A percentile compares a stretch with the other conserved stretches of the same genome.
Evolutionary conservation across 2,888 invertebrate species (phyloP).

Genomic region (Ethmia dodecea): DNA sequence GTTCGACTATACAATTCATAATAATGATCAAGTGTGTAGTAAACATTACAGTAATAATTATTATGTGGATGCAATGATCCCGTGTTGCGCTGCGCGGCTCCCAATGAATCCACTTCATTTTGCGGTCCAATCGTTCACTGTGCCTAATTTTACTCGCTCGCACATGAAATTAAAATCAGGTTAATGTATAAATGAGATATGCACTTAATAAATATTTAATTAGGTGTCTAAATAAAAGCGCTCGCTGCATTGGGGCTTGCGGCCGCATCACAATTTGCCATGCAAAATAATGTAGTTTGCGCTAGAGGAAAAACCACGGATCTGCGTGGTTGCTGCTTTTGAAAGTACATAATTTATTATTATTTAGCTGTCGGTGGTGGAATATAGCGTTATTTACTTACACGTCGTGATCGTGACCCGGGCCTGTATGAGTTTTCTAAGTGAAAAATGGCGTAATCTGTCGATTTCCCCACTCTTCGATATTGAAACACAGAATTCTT

Average conservation of each 20-base stretch:
- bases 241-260: constrained; percentile 41
- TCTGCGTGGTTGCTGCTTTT: constrained; percentile 4
- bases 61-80: too few relatives aligned
- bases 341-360: constrained; percentile 9
- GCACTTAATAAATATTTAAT: constrained; percentile 76
- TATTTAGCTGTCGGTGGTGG: constrained; percentile 1
- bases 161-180: constrained; percentile 75
- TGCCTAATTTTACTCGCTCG: constrained; percentile 72
- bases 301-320: constrained; percentile 31
- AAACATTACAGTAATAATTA: too few relatives aligned
- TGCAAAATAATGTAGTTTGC: constrained; percentile 47
- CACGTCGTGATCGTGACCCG: not conserved
- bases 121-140: constrained; percentile 62
- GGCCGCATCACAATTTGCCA: constrained; percentile 45
- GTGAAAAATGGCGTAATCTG: too few relatives aligned
- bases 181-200: constrained; percentile 74
- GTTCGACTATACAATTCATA: too few relatives aligned
- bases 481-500: not conserved
- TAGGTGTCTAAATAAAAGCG: constrained; percentile 75
- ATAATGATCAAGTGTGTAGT: too few relatives aligned
- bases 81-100: too few relatives aligned
- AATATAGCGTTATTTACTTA: not conserved
- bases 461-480: not conserved
- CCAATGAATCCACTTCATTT: constrained; percentile 67
- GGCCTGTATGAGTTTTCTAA: not conserved